Evolutionary conservation across 2,113 vertebrate species (phyloP).

Genomic region (Vombatus ursinus): DNA sequence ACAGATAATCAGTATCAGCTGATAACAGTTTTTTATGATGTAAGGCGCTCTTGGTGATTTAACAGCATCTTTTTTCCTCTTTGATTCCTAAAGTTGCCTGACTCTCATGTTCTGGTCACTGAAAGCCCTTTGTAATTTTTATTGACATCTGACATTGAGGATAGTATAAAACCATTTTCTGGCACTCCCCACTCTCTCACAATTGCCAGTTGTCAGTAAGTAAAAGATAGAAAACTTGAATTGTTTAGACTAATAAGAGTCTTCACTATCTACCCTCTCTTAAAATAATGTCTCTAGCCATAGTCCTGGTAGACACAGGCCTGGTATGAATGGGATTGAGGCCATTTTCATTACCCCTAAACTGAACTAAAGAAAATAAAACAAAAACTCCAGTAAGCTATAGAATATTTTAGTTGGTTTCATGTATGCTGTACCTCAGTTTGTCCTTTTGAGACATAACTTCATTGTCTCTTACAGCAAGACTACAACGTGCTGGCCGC

Average conservation of each 20-base stretch:
- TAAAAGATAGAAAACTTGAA: background rate
- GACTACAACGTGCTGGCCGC: too few species aligned
- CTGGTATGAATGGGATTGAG: background rate
- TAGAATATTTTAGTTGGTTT: background rate
- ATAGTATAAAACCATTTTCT: background rate
- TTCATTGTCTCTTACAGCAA: background rate
- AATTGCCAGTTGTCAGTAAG: background rate
- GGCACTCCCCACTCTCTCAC: background rate
- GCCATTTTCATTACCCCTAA: background rate
- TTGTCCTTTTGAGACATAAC: background rate
- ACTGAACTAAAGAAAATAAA: background rate
- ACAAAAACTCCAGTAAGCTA: background rate
- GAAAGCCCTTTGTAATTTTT: background rate
- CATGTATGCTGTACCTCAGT: background rate
- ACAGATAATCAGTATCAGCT: conserved; percentile 50
- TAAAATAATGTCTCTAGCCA: background rate
- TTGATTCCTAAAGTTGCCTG: conserved; percentile 16
- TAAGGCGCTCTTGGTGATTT: conserved; percentile 18
- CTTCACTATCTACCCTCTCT: background rate
- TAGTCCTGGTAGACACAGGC: background rate
- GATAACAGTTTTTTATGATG: conserved; percentile 45
- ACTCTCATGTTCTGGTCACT: background rate
- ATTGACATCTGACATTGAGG: background rate
- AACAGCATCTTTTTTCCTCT: background rate
- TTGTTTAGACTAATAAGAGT: background rate